Evolutionary conservation across 1,140 invertebrate species (phyloP), one percentile per base, ranked within the genome.

Genomic region (Drosophila pectinifera): DNA sequence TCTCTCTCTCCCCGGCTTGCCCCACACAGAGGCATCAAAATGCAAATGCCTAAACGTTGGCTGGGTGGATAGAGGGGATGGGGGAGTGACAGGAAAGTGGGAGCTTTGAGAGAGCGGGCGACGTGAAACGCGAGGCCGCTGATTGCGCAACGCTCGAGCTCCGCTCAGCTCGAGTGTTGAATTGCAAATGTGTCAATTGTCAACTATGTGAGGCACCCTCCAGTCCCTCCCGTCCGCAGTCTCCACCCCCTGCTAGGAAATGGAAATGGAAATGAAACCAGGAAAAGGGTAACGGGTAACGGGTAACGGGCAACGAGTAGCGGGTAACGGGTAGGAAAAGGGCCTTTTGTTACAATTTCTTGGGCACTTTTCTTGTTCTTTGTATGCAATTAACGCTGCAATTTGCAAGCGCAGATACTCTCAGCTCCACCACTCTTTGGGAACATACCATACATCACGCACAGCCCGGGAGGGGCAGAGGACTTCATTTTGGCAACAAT

Each of bases 141-240:
- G 75, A 78, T 78, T 78, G 73, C 74, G 75, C 63, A 70, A 76
- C 74, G 74, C 75, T 77, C 74, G 73, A 72, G 59, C 72, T 49
- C 57, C 65, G 45, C 49, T 73, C 72, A 46, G 48, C 69, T 89
- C 80, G 73, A 88, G 80, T 84, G 84, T 89, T 89, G 84, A 89
- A 88, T 88, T 88, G 84, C 84, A 88, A 88, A 88, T 88, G 84
- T 89, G 84, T 88, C 84, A 88, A 88, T 89, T 89, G 84, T 89
- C 84, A 89, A 89, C 84, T 89, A 80, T 88, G 75, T 69, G 78
- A 77, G 81, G 79, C 64, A 56, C 73, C 64, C 51, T 62, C 59
- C 57, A 22, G 49, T 7, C 49, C 57, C 48, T 8, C 5, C 26
- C n/a, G n/a, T 13, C 45, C 55, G 34, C 70, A 45, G 41, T 24